Evolutionary conservation across 2,888 invertebrate genomes (phyloP).

Genomic region (Ariolimax columbianus): DNA sequence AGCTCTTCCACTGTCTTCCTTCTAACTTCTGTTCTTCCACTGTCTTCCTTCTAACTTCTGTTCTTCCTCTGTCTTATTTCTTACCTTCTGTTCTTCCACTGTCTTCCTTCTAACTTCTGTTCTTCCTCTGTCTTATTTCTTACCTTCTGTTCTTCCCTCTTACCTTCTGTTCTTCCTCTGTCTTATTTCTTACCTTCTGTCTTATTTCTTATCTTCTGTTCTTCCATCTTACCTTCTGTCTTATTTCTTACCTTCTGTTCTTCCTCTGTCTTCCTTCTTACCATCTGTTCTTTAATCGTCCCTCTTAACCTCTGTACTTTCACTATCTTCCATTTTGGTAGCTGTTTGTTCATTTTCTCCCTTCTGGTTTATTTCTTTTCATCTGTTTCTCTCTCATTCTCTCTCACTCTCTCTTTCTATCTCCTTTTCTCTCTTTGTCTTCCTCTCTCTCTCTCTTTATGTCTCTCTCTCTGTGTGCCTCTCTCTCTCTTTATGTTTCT

Average conservation of each 20-base stretch:
- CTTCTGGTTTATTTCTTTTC: neutral
- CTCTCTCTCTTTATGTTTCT: neutral
- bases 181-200: neutral
- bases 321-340: neutral
- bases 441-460: neutral
- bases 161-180: neutral
- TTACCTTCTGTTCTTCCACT: neutral
- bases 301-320: too few species aligned
- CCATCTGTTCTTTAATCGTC: too few species aligned
- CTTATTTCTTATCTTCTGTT: too few species aligned
- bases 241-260: neutral
- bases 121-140: neutral
- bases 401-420: too few species aligned
- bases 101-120: neutral
- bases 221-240: neutral
- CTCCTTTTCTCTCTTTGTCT: neutral
- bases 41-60: too few species aligned
- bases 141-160: too few species aligned
- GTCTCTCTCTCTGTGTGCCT: neutral
- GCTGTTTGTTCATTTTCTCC: neutral
- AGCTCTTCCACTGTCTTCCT: neutral
- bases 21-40: too few species aligned
- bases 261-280: neutral
- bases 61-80: neutral
- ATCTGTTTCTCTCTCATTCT: neutral